Base-by-base conservation (phyloP, 1,140 invertebrate species). In the Rhopalosiphum maidis region DNA sequence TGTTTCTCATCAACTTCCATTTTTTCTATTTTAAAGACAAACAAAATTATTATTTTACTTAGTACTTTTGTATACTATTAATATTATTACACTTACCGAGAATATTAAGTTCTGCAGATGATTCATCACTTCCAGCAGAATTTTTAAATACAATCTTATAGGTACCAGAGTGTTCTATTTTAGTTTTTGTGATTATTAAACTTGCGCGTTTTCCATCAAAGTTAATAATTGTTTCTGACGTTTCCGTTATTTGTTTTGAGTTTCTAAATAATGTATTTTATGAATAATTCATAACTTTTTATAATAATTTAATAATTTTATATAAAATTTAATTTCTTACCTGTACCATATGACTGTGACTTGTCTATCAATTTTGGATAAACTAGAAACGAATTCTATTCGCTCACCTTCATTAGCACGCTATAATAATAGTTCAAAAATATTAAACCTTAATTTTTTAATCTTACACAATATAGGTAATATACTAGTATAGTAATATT, bases 341-440 rank as follows among this genome's bases (percentile, higher is more conserved):
- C 97, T 98, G 95, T 97, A 98, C 98, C 98, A 99, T n/a, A 96
- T 97, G 41, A 98, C 96, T 94, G 96, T 97, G 93, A 97, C 97
- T 94, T 97, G 97, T 94, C 97, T 97, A 94, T 98, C 97, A 5
- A 96, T 95, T 91, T 96, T 96, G 94, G 97, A 96, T 5, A 98
- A 95, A 93, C 96, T 96, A 86, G 97, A 97, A 35, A 97, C 95
- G 91, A 99, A 97, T 95, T 98, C 98, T 22, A 97, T 96, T 82
- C 77, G 60, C 37, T 91, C 93, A 3, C 93, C 93, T 91, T 82
- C 89, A n/a, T 91, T 54, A 60, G 90, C 93, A 68, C 82, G 90
- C 93, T 94, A 68, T 43, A 90, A 35, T 51, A n/a, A 90, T 90
- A 43, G 60, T 54, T 35, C 8, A 35, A 89, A 89, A 86, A 86